Evolutionary conservation across 1,140 invertebrate genomes (phyloP).

Genomic region (Stratiolaelaps scimitus): DNA sequence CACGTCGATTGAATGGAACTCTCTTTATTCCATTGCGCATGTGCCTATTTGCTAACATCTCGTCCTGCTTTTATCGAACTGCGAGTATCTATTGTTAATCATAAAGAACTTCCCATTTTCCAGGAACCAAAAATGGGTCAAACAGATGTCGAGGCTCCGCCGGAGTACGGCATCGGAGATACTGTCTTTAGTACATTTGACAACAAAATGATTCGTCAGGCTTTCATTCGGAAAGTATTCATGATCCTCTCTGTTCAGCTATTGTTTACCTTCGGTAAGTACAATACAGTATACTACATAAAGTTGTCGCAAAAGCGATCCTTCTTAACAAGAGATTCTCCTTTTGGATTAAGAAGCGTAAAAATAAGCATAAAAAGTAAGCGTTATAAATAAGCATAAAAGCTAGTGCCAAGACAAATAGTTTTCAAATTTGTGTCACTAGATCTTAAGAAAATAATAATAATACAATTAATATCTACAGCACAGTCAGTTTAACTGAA

Average conservation of each 20-base stretch:
- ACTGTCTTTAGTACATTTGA: constrained; percentile 1
- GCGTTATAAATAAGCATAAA: not conserved
- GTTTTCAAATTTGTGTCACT: not conserved
- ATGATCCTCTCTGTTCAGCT: not conserved
- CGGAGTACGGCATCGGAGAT: no score
- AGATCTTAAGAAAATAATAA: not conserved
- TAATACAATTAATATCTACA: no score
- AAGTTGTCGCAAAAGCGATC: not conserved
- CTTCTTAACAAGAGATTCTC: not conserved
- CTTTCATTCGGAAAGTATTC: constrained; percentile 10
- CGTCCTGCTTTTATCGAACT: no score
- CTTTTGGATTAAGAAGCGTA: not conserved
- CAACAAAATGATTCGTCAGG: not conserved
- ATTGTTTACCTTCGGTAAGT: not conserved
- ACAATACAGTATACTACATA: not conserved
- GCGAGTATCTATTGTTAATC: no score
- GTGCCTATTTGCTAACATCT: no score
- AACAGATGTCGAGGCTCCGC: no score
- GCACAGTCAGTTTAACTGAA: no score
- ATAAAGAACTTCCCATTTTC: no score
- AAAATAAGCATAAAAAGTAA: not conserved
- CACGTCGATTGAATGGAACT: no score
- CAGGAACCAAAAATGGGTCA: no score
- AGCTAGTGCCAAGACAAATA: not conserved
- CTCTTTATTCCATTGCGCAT: no score